Conservation (phyloP, 1,140 invertebrate species). For the Tetragnatha versicolor region DNA sequence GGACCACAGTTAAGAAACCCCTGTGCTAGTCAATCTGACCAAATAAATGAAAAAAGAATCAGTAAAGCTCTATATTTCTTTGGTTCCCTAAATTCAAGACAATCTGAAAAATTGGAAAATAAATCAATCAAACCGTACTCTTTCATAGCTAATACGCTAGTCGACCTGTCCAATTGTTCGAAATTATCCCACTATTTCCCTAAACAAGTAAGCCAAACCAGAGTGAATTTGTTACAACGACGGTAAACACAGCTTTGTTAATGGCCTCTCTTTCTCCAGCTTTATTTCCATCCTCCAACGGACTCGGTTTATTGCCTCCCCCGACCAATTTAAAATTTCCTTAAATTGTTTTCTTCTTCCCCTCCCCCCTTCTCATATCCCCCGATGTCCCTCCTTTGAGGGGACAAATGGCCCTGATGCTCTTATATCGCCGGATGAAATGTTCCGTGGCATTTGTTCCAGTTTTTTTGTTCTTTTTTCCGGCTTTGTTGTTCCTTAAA, state of each 20-base stretch:
- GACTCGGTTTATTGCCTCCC: slow-evolving; percentile 21
- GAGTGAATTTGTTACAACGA: slow-evolving; percentile 17
- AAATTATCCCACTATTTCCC: no score
- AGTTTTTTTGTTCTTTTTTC: background rate
- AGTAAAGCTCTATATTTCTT: no score
- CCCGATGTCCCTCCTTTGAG: slow-evolving; percentile 8
- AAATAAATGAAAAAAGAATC: no score
- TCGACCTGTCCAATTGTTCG: no score
- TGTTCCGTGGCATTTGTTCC: slow-evolving; percentile 1
- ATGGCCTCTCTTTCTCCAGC: background rate
- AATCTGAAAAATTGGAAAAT: no score
- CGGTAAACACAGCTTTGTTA: slow-evolving; percentile 17
- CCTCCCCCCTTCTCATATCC: slow-evolving; percentile 1
- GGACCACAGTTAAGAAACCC: no score
- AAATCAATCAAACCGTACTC: no score
- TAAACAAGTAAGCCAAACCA: background rate
- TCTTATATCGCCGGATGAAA: slow-evolving; percentile 1
- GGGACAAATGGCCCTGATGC: background rate
- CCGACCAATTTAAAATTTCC: slow-evolving; percentile 35
- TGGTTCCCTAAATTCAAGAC: no score
- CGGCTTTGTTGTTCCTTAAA: background rate
- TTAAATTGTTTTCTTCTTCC: slow-evolving; percentile 39
- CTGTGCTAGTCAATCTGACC: no score
- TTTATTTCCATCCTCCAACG: slow-evolving; percentile 20
- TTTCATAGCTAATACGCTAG: no score